Base-by-base conservation (phyloP, 2,888 invertebrate genomes). In the Acronicta alni region DNA sequence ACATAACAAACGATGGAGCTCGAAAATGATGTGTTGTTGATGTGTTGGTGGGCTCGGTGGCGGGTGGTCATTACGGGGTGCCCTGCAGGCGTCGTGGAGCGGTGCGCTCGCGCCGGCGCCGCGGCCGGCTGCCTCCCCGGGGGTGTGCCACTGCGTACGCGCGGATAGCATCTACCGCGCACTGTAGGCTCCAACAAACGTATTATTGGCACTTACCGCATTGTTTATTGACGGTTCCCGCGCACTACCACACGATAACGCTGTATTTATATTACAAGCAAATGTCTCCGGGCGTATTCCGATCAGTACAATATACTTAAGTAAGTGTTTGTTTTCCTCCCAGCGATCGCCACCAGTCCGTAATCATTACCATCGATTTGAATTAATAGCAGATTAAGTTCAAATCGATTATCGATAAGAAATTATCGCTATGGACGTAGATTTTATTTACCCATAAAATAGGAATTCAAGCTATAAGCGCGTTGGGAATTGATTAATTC, bases 121-220 rank as follows among this genome's bases (percentile, higher is more conserved):
- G 37, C 53, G 49, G 53, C 62, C 53, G 45, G 59, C 66, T 38
- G 84, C 72, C 66, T 82, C 83, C 86, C 89, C 68, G 84, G 69
- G 91, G 91, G 88, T 84, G 77, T 83, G 89, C 89, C 85, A 86
- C 91, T 81, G 87, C 69, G 75, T 73, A 80, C 83, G 76, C 81
- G 76, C 75, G 59, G 87, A 87, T 87, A 78, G 65, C 82, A 84
- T 86, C 86, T 72, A 74, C 72, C 70, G 74, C 75, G 70, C 69
- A 77, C 75, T 69, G 75, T 76, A 75, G 67, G 72, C 81, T 72
- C 75, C 74, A 76, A 72, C 75, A 65, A 67, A 78, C 79, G 70
- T 67, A 73, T 83, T 83, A 82, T 79, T 69, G 80, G 73, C 80
- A 75, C 72, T 79, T 71, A 69, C 43, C 23, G 26, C 47, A 52